Base-by-base conservation (phyloP, 2,113 vertebrate genomes). In the Empidonax alnorum region DNA sequence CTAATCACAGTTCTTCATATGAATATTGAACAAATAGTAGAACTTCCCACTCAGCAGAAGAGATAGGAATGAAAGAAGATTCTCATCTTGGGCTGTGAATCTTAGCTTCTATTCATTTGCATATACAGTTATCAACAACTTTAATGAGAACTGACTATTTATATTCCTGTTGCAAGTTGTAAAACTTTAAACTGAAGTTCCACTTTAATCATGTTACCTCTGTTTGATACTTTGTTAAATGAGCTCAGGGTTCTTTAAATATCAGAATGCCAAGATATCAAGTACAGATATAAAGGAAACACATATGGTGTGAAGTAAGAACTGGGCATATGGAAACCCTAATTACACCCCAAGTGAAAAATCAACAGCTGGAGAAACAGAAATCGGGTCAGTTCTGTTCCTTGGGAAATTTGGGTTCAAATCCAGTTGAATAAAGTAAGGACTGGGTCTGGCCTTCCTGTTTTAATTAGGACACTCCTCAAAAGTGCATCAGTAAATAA, bases 261-360 rank as follows among this genome's bases (percentile, higher is more conserved):
- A 93, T 82, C 78, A 4, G 41, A 87, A 95, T 79, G 39, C 41
- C 0, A 80, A 93, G 62, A 68, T 89, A 94, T 75, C 58, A 78
- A 93, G 81, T 73, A 94, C 47, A 93, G 66, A 82, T 84, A 84
- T 84, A 91, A 94, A 68, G 69, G 74, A 87, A 93, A 89, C 74
- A 67, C 89, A 94, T 96, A 95, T 84, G 87, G 62, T 2, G 3
- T 73, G 66, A 94, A 94, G 74, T 28, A 87, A 71, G 53, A 89
- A 83, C 71, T 73, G 66, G 87, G 92, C 90, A 89, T 95, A 96
- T 89, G 84, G 81, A 89, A 94, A 65, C 58, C 82, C 31, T 93
- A 94, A 95, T 95, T 95, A 95, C 14, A 47, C 87, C 82, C 62
- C 39, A 87, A 94, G 27, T 73, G 71, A 95, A 95, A 95, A 93